Base-by-base conservation (phyloP, 2,888 invertebrate species). In the Caenorhabditis macrosperma region DNA sequence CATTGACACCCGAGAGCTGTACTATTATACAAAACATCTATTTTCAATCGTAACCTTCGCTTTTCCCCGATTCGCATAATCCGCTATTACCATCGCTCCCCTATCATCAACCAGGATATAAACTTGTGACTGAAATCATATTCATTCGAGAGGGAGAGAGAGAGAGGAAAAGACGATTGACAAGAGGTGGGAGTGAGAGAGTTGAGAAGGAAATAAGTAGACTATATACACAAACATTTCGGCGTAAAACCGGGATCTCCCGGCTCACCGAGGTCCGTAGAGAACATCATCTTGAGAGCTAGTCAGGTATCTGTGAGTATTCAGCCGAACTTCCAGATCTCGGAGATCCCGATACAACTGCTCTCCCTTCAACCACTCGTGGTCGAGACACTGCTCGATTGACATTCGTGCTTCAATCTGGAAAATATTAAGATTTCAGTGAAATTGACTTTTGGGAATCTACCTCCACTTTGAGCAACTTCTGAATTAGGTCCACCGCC, bases 401-500 rank as follows among this genome's bases (percentile, higher is more conserved):
- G 75, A 86, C 30, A 90, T 80, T 15, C 90, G 83, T 10, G 88
- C 85, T 26, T 90, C 89, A 59, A 90, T 88, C 89, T 90, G 78
- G 15, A 83, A 80, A 35, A 44, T 20, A n/a, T 12, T 12, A 6
- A 33, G 33, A 12, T 54, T 24, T 33, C 30, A 60, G 35, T 26
- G 30, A 24, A 54, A 28, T 15, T 12, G 15, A 10, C 30, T 57
- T 57, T 20, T 17, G 59, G 10, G 28, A 46, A 30, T 5, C 46
- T 24, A 92, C 91, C 86, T 92, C 92, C 46, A 93, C 97, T 94
- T 97, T 97, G 77, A 99, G 93, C 88, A 99, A 93, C 92, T 96
- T 96, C 92, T 95, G 97, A 89, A 99, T 99, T 86, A 99, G 93
- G 92, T 98, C 97, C 91, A 97, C 96, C 78, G 97, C 95, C 91